Evolutionary conservation across 2,797 vertebrate genomes (phyloP), one percentile per base, ranked within the genome.

Genomic region (Clarias fuscus): DNA sequence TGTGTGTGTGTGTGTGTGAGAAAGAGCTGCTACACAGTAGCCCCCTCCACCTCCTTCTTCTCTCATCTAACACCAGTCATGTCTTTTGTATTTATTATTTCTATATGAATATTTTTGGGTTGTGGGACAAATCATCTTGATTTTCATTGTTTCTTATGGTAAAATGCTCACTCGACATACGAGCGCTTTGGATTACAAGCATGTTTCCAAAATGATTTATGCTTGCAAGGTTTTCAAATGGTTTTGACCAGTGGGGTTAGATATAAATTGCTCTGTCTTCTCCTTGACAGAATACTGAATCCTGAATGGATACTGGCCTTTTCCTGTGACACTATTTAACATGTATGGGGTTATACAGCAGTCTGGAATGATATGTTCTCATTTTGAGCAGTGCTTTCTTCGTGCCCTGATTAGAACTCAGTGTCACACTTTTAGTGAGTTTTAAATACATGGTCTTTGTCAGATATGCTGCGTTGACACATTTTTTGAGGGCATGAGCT

Each of bases 371-470:
- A 59, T 59, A 13, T 77, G 53, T 33, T 20, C 53, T 77, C 53
- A 59, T 77, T 77, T 77, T 77, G 53, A 56, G 53, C 58, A 33
- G 53, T 30, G 24, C 27, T 58, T 77, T 56, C 18, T 58, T 15
- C 27, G 48, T 48, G 48, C 48, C 15, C 48, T 10, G 17, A 59
- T 22, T 78, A 56, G 56, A 56, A 78, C 59, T 59, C 4, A 5
- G 75, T 78, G 75, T 59, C 75, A 59, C 18, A 78, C 18, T 33
- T 76, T 76, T 37, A 78, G 75, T 13, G 75, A 59, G 30, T 22
- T 78, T 59, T 59, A 22, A 59, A 78, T 58, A 78, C 75, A 33
- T 33, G 27, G 18, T 30, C 73, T 76, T 76, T 76, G 7, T 27
- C 7, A 59, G 56, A 78, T 78, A 20, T 78, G 18, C 30, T 33